phyloP scores from a whole-genome alignment of 1,140 invertebrate species.

The Aporrectodea caliginosa region DNA sequence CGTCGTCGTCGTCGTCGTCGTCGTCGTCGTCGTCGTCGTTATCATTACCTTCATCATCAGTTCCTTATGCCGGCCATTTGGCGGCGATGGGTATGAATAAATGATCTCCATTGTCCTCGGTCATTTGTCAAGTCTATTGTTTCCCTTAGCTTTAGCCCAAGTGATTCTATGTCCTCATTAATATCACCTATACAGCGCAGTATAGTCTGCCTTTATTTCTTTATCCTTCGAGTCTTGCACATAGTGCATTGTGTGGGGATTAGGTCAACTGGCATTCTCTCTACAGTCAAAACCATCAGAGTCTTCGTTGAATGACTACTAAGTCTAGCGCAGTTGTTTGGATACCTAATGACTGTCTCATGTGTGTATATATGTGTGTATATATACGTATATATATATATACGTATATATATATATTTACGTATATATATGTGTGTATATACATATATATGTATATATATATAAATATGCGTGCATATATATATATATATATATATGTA shows the following conservation, averaged over 20 bases:
- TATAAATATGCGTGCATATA: background rate
- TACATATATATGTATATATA: background rate
- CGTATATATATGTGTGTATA: background rate
- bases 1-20: background rate
- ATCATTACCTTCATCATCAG: background rate
- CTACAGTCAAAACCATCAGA: too few species aligned
- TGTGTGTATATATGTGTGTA: background rate
- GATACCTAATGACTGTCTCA: background rate
- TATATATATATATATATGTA: too few species aligned
- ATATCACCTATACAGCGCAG: background rate
- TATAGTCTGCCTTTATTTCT: background rate
- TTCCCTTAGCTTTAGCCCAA: too few species aligned
- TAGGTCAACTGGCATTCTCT: too few species aligned
- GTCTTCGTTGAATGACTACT: background rate
- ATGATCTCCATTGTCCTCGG: background rate
- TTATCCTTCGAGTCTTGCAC: background rate
- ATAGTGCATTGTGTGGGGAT: background rate
- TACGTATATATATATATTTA: background rate
- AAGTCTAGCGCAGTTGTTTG: background rate
- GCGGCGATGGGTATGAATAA: background rate
- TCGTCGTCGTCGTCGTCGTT: background rate
- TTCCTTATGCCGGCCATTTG: background rate
- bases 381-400: background rate
- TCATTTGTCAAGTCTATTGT: background rate
- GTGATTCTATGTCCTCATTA: too few species aligned